phyloP scores from a whole-genome alignment of 2,888 invertebrate species.

The Chloromyia formosa region DNA sequence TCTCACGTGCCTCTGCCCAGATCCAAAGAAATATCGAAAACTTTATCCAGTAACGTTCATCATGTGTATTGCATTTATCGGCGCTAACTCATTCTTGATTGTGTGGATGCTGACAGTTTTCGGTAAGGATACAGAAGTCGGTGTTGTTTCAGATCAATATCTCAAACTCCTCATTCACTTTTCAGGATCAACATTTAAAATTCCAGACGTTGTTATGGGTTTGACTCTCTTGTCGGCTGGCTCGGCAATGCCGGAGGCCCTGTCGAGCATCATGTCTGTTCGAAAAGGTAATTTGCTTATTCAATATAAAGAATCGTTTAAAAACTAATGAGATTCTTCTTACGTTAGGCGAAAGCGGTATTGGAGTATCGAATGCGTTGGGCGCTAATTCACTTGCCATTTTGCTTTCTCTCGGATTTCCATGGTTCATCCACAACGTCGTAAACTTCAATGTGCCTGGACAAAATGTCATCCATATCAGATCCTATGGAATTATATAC shows the following conservation, averaged over 20 bases:
- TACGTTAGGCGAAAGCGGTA: slow-evolving; percentile 80
- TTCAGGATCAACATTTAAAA: slow-evolving; percentile 75
- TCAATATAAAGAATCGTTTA: not conserved
- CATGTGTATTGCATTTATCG: slow-evolving; percentile 89
- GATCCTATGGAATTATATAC: slow-evolving; percentile 83
- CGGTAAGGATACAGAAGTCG: slow-evolving; percentile 67
- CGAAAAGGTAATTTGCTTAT: slow-evolving; percentile 72
- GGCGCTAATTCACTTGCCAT: slow-evolving; percentile 89
- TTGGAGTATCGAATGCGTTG: slow-evolving; percentile 86
- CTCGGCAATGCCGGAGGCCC: slow-evolving; percentile 84
- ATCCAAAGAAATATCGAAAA: slow-evolving; percentile 69
- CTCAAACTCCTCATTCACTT: slow-evolving; percentile 38
- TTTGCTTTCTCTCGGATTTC: slow-evolving; percentile 81
- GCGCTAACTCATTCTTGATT: slow-evolving; percentile 82
- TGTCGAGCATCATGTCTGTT: slow-evolving; percentile 85
- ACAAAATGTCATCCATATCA: slow-evolving; percentile 69
- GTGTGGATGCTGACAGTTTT: slow-evolving; percentile 93
- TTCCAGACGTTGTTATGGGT: slow-evolving; percentile 91
- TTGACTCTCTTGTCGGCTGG: slow-evolving; percentile 91
- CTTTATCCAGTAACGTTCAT: slow-evolving; percentile 82
- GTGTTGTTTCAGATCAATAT: not conserved
- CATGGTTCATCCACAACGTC: slow-evolving; percentile 83
- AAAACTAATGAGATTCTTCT: slow-evolving; percentile 1
- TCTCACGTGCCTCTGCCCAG: slow-evolving; percentile 76
- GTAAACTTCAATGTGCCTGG: slow-evolving; percentile 64